Conservation (phyloP, 2,888 invertebrate genomes). For the Cheilosia impressa region DNA sequence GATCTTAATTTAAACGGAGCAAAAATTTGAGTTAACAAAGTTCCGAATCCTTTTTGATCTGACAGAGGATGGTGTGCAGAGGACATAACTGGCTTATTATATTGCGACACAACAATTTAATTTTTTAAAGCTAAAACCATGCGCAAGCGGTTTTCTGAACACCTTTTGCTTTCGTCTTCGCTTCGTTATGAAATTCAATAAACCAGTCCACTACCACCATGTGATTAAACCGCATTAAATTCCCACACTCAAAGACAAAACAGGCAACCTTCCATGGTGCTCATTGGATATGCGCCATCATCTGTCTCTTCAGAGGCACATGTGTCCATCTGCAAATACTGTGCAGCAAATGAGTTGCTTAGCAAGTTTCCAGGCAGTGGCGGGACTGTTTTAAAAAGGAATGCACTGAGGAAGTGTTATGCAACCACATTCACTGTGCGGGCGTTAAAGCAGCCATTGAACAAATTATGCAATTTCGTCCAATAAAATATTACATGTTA, state of each 20-base stretch:
- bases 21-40: no score
- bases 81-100: no score
- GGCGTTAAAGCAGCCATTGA: background rate
- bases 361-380: constrained; percentile 16
- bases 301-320: background rate
- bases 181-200: background rate
- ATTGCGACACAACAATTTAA: no score
- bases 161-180: no score
- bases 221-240: constrained; percentile 1
- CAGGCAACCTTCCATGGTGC: constrained; percentile 1
- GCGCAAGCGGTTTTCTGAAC: no score
- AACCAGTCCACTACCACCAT: background rate
- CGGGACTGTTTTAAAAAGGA: background rate
- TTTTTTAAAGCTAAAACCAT: no score
- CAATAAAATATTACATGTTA: background rate
- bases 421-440: background rate
- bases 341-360: constrained; percentile 4
- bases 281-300: constrained; percentile 5
- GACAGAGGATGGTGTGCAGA: no score
- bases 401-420: constrained; percentile 18
- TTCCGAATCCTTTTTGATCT: no score
- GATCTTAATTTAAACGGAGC: no score
- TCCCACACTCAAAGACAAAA: constrained; percentile 8
- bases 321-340: constrained; percentile 4
- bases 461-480: constrained; percentile 21